phyloP scores from a whole-genome alignment of 1,140 invertebrate genomes.

The Batillaria attramentaria region DNA sequence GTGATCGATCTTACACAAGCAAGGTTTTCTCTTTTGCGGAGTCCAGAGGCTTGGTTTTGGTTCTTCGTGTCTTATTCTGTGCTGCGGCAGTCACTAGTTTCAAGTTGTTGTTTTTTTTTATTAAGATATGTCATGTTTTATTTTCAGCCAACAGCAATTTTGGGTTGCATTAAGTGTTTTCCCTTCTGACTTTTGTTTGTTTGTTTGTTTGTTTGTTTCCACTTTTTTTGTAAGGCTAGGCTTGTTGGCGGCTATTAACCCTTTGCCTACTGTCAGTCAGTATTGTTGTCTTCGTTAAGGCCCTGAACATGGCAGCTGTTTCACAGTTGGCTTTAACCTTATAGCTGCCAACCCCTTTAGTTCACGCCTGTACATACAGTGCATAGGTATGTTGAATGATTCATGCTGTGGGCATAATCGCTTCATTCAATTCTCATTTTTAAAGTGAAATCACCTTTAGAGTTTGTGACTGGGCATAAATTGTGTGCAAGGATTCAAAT shows the following conservation, averaged over 20 bases:
- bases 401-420: not conserved
- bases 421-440: not conserved
- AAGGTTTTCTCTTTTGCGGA: too few species aligned
- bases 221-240: too few species aligned
- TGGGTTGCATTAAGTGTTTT: not conserved
- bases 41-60: too few species aligned
- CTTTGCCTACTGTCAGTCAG: too few species aligned
- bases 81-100: too few species aligned
- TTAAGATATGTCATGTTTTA: not conserved
- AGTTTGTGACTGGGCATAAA: not conserved
- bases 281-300: not conserved
- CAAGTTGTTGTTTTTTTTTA: not conserved
- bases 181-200: not conserved
- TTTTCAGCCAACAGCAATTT: not conserved
- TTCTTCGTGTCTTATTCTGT: too few species aligned
- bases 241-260: too few species aligned
- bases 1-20: too few species aligned
- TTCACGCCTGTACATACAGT: not conserved
- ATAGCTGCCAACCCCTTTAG: not conserved
- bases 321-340: not conserved
- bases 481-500: not conserved
- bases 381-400: not conserved
- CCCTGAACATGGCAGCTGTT: constrained; percentile 8
- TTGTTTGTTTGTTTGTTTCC: not conserved
- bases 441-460: not conserved